Evolutionary conservation across 2,797 vertebrate species (phyloP).

Genomic region (Sebastes elongatus): DNA sequence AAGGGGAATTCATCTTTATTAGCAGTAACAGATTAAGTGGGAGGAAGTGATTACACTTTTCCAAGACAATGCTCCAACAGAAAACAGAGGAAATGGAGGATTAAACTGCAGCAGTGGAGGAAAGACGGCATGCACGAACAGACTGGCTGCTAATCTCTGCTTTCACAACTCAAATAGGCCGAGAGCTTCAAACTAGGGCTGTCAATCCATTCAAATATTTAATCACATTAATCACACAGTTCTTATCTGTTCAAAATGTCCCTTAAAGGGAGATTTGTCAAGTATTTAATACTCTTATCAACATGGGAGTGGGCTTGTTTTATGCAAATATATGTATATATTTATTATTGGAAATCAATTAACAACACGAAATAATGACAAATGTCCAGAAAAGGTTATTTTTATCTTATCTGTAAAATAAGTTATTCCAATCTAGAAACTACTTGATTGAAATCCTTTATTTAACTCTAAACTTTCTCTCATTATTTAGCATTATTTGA

Average conservation of each 20-base stretch:
- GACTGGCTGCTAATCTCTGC: not conserved
- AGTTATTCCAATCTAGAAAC: not conserved
- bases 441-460: not conserved
- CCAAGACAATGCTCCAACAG: slow-evolving; percentile 7
- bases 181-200: too few relatives aligned
- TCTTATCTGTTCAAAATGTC: rapidly evolving
- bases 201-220: too few relatives aligned
- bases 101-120: not conserved
- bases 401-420: too few relatives aligned
- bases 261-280: too few relatives aligned
- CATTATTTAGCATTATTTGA: not conserved
- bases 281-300: too few relatives aligned
- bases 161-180: not conserved
- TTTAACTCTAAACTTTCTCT: not conserved
- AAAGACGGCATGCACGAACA: too few relatives aligned
- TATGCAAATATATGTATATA: too few relatives aligned
- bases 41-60: not conserved
- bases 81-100: slow-evolving; percentile 26
- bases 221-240: too few relatives aligned
- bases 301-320: too few relatives aligned
- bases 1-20: not conserved
- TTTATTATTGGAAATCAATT: too few relatives aligned
- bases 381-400: too few relatives aligned
- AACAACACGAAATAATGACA: too few relatives aligned
- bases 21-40: not conserved